Conservation (phyloP, 2,888 invertebrate genomes). For the Caenorhabditis uteleia region DNA sequence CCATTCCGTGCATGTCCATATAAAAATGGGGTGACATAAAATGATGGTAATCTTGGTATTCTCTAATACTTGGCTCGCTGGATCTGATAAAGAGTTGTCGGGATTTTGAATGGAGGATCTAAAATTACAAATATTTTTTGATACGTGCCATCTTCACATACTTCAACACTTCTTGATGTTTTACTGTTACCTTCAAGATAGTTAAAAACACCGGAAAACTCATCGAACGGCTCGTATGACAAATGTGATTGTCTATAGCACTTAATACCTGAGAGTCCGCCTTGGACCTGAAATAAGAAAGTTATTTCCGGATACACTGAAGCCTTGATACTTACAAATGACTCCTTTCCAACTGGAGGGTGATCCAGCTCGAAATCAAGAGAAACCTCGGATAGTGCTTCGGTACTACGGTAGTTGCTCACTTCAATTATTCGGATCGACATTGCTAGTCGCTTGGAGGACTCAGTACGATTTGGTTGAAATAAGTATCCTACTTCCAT, state of each 20-base stretch:
- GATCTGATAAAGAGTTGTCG: slow-evolving; percentile 11
- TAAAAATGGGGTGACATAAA: too few relatives aligned
- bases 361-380: slow-evolving; percentile 32
- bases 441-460: slow-evolving; percentile 21
- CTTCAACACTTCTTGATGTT: slow-evolving; percentile 13
- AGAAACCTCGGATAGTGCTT: slow-evolving; percentile 16
- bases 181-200: slow-evolving; percentile 14
- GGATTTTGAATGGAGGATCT: slow-evolving; percentile 18
- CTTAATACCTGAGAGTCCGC: too few relatives aligned
- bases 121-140: too few relatives aligned
- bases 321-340: not conserved
- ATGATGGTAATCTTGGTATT: too few relatives aligned
- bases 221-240: slow-evolving; percentile 9
- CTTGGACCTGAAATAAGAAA: not conserved
- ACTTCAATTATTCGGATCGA: slow-evolving; percentile 30
- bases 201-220: slow-evolving; percentile 18
- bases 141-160: too few relatives aligned
- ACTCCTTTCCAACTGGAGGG: slow-evolving; percentile 8
- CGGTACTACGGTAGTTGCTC: slow-evolving; percentile 7
- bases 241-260: too few relatives aligned
- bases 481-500: slow-evolving; percentile 25
- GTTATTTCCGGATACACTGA: too few relatives aligned
- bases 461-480: slow-evolving; percentile 8
- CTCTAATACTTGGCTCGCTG: slow-evolving; percentile 7
- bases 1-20: slow-evolving; percentile 9